These are phyloP conservation scores for Micrasema longulum DNA, from an alignment of 1,140 invertebrate genomes.

Conservation along the genomic window DNA sequence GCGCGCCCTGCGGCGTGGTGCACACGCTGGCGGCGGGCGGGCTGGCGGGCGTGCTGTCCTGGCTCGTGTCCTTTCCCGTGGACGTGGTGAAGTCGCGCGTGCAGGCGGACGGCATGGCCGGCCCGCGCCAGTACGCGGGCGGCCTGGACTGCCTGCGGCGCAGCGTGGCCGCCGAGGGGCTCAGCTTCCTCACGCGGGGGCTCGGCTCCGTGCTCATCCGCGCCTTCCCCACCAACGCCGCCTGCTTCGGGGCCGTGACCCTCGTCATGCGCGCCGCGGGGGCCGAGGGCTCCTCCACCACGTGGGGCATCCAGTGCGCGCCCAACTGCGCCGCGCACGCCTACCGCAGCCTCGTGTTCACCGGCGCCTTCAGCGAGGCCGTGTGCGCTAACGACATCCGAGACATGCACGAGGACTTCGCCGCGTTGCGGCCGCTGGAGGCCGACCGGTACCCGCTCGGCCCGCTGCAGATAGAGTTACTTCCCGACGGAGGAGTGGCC, in stretches of 20 bases:
- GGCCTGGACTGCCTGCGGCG: slow-evolving; percentile 78
- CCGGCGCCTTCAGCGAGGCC: slow-evolving; percentile 60
- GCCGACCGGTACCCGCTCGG: slow-evolving; percentile 9
- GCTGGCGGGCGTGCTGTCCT: slow-evolving; percentile 84
- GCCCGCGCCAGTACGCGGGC: slow-evolving; percentile 71
- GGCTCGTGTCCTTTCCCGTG: slow-evolving; percentile 87
- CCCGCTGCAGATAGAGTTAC: slow-evolving; percentile 33
- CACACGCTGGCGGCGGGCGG: slow-evolving; percentile 84
- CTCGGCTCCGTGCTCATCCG: slow-evolving; percentile 82
- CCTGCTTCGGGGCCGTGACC: slow-evolving; percentile 87
- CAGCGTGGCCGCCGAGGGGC: slow-evolving; percentile 78
- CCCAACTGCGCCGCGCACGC: slow-evolving; percentile 56
- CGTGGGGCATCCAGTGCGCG: slow-evolving; percentile 29
- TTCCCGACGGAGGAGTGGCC: slow-evolving; percentile 13
- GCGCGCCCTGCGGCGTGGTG: slow-evolving; percentile 61
- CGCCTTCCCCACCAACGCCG: slow-evolving; percentile 93
- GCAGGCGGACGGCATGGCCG: slow-evolving; percentile 77
- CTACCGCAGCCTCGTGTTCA: slow-evolving; percentile 58
- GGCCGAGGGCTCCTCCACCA: slow-evolving; percentile 59
- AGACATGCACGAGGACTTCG: slow-evolving; percentile 51
- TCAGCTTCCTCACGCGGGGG: slow-evolving; percentile 76
- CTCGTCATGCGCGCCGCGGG: slow-evolving; percentile 70
- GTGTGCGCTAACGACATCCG: slow-evolving; percentile 60
- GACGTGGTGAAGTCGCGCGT: slow-evolving; percentile 92
- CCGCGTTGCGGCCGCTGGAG: slow-evolving; percentile 43